Conservation (phyloP, 2,797 vertebrate genomes). For the Myotis findleyi region DNA sequence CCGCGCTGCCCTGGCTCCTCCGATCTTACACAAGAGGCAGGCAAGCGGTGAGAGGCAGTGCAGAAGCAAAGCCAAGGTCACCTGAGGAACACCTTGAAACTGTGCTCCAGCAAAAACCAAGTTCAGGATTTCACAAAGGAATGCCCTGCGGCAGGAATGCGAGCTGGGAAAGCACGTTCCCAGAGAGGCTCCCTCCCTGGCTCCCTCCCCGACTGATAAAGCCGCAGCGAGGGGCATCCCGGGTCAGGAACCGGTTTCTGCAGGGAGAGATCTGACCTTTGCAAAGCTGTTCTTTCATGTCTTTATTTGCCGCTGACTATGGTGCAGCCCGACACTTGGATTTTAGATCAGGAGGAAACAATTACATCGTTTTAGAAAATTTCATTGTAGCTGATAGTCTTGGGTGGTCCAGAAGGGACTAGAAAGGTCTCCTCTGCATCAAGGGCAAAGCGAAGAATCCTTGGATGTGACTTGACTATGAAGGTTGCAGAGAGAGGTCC, state of each 20-base stretch:
- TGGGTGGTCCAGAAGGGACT: background rate
- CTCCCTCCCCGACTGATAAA: background rate
- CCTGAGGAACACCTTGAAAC: background rate
- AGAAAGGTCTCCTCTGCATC: background rate
- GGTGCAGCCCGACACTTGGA: background rate
- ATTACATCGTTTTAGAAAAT: slow-evolving; percentile 9
- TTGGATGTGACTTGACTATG: background rate
- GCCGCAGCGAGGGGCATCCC: background rate
- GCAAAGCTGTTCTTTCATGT: background rate
- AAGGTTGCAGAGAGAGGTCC: background rate
- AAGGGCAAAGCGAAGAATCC: background rate
- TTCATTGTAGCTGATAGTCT: background rate
- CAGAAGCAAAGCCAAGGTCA: background rate
- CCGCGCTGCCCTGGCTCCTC: background rate
- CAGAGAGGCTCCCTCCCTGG: background rate
- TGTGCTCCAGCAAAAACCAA: background rate
- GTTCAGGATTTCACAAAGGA: background rate
- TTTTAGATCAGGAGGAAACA: slow-evolving; percentile 24
- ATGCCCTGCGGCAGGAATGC: background rate
- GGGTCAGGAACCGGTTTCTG: background rate
- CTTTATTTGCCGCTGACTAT: background rate
- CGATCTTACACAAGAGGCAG: background rate
- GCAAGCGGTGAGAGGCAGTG: background rate
- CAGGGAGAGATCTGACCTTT: background rate
- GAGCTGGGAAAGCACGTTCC: background rate